Evolutionary conservation across 2,113 vertebrate genomes (phyloP).

Genomic region (Cottus gobio): DNA sequence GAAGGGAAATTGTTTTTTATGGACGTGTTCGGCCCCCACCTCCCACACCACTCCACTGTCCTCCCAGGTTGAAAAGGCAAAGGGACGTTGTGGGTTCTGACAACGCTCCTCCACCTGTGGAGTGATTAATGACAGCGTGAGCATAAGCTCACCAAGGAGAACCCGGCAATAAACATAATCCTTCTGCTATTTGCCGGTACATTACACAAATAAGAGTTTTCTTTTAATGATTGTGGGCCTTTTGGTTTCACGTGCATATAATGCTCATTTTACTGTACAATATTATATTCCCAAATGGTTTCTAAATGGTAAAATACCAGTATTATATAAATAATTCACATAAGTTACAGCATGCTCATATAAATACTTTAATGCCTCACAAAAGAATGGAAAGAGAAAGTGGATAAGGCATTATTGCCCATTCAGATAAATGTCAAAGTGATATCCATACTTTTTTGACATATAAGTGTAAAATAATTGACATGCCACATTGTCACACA

Average conservation of each 20-base stretch:
- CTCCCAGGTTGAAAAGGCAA: constrained; percentile 63
- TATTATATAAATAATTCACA: neutral
- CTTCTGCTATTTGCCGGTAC: constrained; percentile 20
- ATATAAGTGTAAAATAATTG: neutral
- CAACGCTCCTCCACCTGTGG: constrained; percentile 66
- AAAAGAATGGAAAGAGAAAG: constrained; percentile 9
- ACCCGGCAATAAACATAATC: constrained; percentile 29
- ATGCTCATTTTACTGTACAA: constrained; percentile 4
- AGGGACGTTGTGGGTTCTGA: constrained; percentile 70
- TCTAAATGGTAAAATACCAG: constrained; percentile 7
- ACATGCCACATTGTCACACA: neutral
- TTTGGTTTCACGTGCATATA: neutral
- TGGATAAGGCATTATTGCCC: constrained; percentile 12
- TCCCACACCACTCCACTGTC: constrained; percentile 29
- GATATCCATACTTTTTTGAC: constrained; percentile 18
- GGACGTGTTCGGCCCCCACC: constrained; percentile 33
- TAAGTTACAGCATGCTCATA: neutral
- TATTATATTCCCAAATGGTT: neutral
- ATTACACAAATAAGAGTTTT: constrained; percentile 36
- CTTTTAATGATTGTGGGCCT: constrained; percentile 1
- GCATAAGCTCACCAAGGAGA: constrained; percentile 54
- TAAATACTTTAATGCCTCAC: neutral
- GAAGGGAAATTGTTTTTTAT: constrained; percentile 76
- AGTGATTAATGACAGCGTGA: constrained; percentile 73
- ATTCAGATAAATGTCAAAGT: constrained; percentile 24